These are phyloP conservation scores for Muschampia plurimacula DNA, from an alignment of 2,888 invertebrate species.

Conservation along the genomic window DNA sequence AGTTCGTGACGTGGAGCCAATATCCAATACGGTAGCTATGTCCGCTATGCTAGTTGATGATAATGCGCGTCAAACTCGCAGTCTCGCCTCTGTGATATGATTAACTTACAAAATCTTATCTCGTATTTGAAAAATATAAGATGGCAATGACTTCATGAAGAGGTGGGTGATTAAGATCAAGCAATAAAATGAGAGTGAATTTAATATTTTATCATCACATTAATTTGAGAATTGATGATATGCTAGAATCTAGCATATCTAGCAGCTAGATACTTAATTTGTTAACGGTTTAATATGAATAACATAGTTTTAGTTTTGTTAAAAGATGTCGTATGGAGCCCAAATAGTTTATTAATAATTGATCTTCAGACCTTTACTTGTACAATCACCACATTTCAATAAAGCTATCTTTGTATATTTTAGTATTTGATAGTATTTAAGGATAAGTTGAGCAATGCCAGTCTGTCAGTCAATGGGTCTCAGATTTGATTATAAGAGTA, in stretches of 20 bases:
- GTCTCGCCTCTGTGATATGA: conserved; percentile 74
- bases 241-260: no score
- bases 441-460: not conserved
- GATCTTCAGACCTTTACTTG: not conserved
- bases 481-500: not conserved
- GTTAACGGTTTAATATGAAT: not conserved
- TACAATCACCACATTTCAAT: not conserved
- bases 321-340: not conserved
- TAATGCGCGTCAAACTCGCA: conserved; percentile 59
- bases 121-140: not conserved
- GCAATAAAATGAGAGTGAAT: not conserved
- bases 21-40: conserved; percentile 80
- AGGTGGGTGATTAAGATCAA: not conserved
- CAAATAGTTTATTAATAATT: not conserved
- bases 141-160: not conserved
- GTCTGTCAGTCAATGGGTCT: not conserved
- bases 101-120: conserved; percentile 14
- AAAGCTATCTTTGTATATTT: not conserved
- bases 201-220: not conserved
- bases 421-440: not conserved
- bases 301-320: not conserved
- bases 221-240: not conserved
- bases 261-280: not conserved
- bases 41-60: conserved; percentile 72
- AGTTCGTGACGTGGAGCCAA: conserved; percentile 86